phyloP scores from a whole-genome alignment of 2,888 invertebrate species.

The Uropetala carovei region DNA sequence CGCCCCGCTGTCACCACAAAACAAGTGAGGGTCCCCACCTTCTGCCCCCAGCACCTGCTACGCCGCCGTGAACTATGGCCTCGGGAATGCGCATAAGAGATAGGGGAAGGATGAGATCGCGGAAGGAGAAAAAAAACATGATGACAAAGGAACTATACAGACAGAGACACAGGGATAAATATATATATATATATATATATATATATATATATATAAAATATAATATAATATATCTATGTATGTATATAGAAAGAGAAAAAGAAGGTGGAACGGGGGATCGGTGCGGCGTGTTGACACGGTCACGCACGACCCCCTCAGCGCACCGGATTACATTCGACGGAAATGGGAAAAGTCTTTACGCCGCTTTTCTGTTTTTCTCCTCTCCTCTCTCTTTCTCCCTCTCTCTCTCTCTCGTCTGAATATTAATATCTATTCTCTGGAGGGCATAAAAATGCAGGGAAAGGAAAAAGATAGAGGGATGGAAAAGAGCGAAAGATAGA shows the following conservation, averaged over 20 bases:
- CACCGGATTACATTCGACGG: slow-evolving; percentile 16
- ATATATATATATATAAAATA: too few relatives aligned
- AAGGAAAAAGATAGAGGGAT: background rate
- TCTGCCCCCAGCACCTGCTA: slow-evolving; percentile 44
- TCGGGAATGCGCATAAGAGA: background rate
- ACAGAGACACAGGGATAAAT: background rate
- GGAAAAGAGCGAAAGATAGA: background rate
- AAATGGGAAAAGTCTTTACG: slow-evolving; percentile 33
- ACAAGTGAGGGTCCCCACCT: background rate
- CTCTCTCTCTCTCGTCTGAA: slow-evolving; percentile 36
- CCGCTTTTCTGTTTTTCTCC: background rate
- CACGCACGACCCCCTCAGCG: background rate
- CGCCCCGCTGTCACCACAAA: background rate
- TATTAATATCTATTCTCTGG: slow-evolving; percentile 56
- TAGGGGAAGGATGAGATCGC: background rate
- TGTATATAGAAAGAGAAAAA: background rate
- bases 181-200: too few relatives aligned
- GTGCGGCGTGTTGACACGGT: background rate
- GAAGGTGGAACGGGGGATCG: background rate
- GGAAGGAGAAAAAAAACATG: background rate
- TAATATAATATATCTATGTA: too few relatives aligned
- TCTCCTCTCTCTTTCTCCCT: background rate
- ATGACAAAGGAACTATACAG: background rate
- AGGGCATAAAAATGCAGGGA: background rate
- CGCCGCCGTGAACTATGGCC: slow-evolving; percentile 44